Evolutionary conservation across 2,888 invertebrate species (phyloP).

Genomic region (Plutella xylostella): DNA sequence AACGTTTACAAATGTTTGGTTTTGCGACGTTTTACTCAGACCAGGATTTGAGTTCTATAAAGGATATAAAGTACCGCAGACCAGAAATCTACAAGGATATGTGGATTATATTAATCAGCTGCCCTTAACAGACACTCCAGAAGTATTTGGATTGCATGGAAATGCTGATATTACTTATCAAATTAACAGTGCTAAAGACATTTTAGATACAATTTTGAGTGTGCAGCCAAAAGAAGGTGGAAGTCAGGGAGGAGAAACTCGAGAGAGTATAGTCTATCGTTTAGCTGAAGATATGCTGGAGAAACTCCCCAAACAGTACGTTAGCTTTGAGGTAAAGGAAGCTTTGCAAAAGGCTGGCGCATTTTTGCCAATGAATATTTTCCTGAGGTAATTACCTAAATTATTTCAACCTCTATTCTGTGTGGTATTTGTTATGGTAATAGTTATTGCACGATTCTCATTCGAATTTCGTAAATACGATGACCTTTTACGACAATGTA

Average conservation of each 20-base stretch:
- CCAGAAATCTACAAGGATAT: constrained; percentile 79
- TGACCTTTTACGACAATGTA: no score
- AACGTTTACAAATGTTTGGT: constrained; percentile 96
- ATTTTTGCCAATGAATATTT: constrained; percentile 95
- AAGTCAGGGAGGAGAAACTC: constrained; percentile 89
- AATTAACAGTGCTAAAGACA: constrained; percentile 94
- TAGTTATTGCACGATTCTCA: no score
- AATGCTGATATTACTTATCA: constrained; percentile 99
- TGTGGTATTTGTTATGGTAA: no score
- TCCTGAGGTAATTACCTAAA: constrained; percentile 73
- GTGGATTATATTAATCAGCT: constrained; percentile 89
- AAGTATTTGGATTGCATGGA: constrained; percentile 95
- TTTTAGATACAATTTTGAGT: constrained; percentile 92
- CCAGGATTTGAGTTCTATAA: constrained; percentile 94
- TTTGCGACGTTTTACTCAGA: constrained; percentile 88
- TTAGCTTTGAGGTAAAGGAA: constrained; percentile 90
- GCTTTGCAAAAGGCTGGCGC: constrained; percentile 92
- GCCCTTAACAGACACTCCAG: constrained; percentile 89
- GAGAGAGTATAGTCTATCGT: constrained; percentile 92
- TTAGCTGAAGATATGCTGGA: constrained; percentile 93
- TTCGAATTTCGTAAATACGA: no score
- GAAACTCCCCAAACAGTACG: constrained; percentile 83
- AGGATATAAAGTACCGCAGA: constrained; percentile 91
- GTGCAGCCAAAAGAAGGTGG: constrained; percentile 98
- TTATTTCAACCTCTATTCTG: no score